phyloP scores from a whole-genome alignment of 2,797 vertebrate genomes.

The Eulemur albifrons region DNA sequence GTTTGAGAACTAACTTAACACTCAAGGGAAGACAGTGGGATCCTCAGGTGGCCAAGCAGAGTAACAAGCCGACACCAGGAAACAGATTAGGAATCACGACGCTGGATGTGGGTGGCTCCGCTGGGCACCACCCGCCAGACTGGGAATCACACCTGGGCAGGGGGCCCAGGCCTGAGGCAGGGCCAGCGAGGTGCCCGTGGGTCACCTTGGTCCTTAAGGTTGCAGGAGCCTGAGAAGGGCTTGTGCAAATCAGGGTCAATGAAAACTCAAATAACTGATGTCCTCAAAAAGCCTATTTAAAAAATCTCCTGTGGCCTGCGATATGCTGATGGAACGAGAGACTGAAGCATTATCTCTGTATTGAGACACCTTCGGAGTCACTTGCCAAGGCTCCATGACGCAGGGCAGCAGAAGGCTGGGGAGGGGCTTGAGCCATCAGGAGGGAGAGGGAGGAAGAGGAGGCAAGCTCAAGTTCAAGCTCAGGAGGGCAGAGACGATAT shows the following conservation, averaged over 20 bases:
- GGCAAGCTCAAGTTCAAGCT: background rate
- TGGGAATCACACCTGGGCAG: background rate
- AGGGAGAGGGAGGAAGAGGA: background rate
- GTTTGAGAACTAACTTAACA: background rate
- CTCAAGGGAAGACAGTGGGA: background rate
- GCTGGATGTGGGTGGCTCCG: too few relatives aligned
- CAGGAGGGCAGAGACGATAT: background rate
- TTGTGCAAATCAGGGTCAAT: background rate
- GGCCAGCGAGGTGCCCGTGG: fast-evolving
- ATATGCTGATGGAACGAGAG: fast-evolving
- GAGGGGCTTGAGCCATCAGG: background rate
- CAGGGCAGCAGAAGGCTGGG: background rate
- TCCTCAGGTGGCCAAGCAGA: background rate
- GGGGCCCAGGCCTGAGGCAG: background rate
- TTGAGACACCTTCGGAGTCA: background rate
- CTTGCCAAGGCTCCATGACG: background rate
- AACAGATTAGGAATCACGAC: background rate
- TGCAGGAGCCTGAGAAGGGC: background rate
- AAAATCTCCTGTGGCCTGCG: background rate
- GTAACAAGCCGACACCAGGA: background rate
- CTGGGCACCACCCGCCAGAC: background rate
- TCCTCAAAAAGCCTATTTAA: background rate
- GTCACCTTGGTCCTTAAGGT: background rate
- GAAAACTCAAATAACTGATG: background rate
- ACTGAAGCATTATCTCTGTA: background rate